These are phyloP conservation scores for Goniozus legneri DNA, from an alignment of 1,140 invertebrate species.

Conservation along the genomic window DNA sequence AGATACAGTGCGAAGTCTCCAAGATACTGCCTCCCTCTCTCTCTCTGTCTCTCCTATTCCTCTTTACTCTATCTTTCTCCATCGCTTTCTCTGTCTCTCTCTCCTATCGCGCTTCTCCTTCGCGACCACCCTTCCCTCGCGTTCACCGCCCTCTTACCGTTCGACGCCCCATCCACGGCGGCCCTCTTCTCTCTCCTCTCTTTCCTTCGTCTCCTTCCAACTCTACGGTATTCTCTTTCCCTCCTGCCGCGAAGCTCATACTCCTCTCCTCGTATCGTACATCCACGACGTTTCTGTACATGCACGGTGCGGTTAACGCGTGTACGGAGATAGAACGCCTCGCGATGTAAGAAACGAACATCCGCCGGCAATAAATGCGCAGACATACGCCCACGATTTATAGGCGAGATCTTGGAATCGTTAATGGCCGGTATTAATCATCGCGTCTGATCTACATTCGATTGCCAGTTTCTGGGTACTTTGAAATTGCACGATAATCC, in stretches of 20 bases:
- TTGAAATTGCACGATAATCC: no score
- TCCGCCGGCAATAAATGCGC: no score
- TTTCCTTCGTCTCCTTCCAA: constrained; percentile 18
- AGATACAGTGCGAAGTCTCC: constrained; percentile 58
- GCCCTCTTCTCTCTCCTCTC: constrained; percentile 10
- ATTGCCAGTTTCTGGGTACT: no score
- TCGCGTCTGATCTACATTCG: no score
- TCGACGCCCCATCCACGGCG: constrained; percentile 26
- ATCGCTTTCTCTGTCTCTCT: constrained; percentile 10
- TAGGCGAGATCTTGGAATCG: no score
- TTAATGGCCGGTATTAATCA: no score
- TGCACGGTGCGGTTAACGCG: constrained; percentile 19
- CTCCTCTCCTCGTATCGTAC: constrained; percentile 37
- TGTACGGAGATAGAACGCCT: constrained; percentile 7
- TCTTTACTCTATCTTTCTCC: constrained; percentile 13
- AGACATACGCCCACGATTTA: no score
- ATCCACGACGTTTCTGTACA: constrained; percentile 39
- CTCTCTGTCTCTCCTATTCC: constrained; percentile 28
- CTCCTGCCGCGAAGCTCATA: no score
- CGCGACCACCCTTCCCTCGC: constrained; percentile 19
- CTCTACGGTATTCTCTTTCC: no score
- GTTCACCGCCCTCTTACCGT: constrained; percentile 24
- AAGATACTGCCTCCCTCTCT: constrained; percentile 46
- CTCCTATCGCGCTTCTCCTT: constrained; percentile 7
- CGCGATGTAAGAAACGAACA: no score